Evolutionary conservation across 2,797 vertebrate species (phyloP).

Genomic region (Sebastes elongatus): DNA sequence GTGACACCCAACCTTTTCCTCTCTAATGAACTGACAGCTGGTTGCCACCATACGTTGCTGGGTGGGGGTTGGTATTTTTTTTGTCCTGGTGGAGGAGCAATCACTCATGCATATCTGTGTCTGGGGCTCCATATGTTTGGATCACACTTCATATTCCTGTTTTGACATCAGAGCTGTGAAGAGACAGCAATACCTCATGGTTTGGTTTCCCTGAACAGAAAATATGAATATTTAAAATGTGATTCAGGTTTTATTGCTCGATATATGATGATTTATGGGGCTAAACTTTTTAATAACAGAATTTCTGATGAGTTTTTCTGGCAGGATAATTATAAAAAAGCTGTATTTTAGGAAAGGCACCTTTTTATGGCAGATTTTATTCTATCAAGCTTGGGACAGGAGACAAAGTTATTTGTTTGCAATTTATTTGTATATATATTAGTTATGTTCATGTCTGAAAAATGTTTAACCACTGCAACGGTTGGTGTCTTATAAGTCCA

Average conservation of each 20-base stretch:
- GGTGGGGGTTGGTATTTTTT: neutral
- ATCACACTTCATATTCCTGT: neutral
- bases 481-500: neutral
- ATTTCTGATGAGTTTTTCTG: neutral
- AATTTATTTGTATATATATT: neutral
- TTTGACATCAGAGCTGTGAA: neutral
- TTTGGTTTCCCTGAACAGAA: neutral
- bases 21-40: slow-evolving; percentile 46
- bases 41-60: slow-evolving; percentile 8
- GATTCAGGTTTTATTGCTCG: neutral
- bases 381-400: neutral
- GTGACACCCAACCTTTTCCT: slow-evolving; percentile 15
- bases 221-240: neutral
- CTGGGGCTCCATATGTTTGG: slow-evolving; percentile 11
- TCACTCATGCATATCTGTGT: slow-evolving; percentile 20
- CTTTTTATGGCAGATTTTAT: neutral
- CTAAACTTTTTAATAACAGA: neutral
- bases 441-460: neutral
- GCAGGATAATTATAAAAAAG: neutral
- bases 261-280: neutral
- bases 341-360: neutral
- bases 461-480: neutral
- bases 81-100: slow-evolving; percentile 9
- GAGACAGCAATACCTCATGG: neutral
- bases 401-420: neutral